Evolutionary conservation across 1,140 invertebrate genomes (phyloP).

Genomic region (Zaprionus vittiger): DNA sequence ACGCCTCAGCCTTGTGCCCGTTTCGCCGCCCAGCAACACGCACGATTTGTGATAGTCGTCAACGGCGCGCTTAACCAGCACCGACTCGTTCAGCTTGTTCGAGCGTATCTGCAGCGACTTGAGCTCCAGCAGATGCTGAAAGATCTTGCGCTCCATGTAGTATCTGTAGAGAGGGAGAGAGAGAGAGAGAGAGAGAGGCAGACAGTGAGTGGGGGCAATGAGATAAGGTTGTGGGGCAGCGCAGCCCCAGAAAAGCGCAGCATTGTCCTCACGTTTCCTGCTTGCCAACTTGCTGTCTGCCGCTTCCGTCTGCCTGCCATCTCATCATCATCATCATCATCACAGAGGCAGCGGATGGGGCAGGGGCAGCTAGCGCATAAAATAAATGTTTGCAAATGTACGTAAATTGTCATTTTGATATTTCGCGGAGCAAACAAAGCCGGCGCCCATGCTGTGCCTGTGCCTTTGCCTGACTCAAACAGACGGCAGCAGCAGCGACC

Average conservation of each 20-base stretch:
- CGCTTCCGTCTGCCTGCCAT: neutral
- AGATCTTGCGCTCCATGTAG: conserved; percentile 96
- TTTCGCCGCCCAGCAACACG: conserved; percentile 88
- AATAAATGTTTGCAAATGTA: conserved; percentile 75
- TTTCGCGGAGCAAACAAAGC: conserved; percentile 70
- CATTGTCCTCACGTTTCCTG: conserved; percentile 9
- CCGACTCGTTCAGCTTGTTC: conserved; percentile 94
- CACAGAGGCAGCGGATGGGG: neutral
- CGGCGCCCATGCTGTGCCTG: conserved; percentile 54
- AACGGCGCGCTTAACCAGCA: conserved; percentile 93
- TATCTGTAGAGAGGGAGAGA: conserved; percentile 87
- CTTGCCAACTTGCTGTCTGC: conserved; percentile 1
- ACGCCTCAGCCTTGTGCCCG: conserved; percentile 84
- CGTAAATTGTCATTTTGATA: conserved; percentile 81
- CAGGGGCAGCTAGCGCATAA: conserved; percentile 40
- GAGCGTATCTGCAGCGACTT: conserved; percentile 96
- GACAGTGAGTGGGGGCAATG: neutral
- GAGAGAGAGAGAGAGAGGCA: neutral
- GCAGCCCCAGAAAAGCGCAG: conserved; percentile 39
- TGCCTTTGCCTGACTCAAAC: conserved; percentile 24
- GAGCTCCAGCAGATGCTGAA: conserved; percentile 96
- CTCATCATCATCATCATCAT: conserved; percentile 26
- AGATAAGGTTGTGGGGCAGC: conserved; percentile 14
- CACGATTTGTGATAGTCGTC: conserved; percentile 93
- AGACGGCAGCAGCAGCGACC: conserved; percentile 5